Base-by-base conservation (phyloP, 1,140 invertebrate species). In the Zeugodacus cucurbitae region DNA sequence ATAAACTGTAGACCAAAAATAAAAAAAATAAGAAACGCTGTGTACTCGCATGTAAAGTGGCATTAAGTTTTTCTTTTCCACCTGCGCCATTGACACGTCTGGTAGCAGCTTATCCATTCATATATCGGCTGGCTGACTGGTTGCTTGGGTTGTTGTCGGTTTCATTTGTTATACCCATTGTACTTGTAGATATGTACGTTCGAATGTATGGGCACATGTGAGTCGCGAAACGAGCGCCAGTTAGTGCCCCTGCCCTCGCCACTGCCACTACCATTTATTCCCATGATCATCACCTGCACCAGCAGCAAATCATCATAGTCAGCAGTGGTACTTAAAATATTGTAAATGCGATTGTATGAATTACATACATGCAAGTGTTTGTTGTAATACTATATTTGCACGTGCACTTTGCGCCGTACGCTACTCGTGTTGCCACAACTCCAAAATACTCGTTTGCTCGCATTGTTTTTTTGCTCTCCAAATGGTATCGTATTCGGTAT, bases 241-340 rank as follows among this genome's bases (percentile, higher is more conserved):
- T 29, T 67, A 32, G 29, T 26, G 62, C 11, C 29, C 6, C 62
- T 26, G 62, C 11, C 29, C 6, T 32, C 22, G 62, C 62, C 58
- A 67, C 29, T 67, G 64, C 64, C 32, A 32, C 29, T 17, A 32
- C 64, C 64, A 20, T 62, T 26, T 29, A 32, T 62, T 62, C 58
- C 64, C 64, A 67, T 67, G 26, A 67, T 67, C 64, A 67, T 67
- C 64, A 67, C 26, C 26, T 67, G 26, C 14, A 67, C 29, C 64
- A 67, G 64, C 64, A 67, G 64, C 64, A 67, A 32, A 32, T 32
- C 64, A 67, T 34, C 64, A 67, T 14, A 67, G 64, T 67, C 64
- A 67, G 64, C 64, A 67, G 14, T 67, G 64, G 64, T 67, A 34
- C 32, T 67, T 67, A 67, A 67, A 67, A 67, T 67, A 67, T n/a